Evolutionary conservation across 2,888 invertebrate species (phyloP), one percentile per base, ranked within the genome.

Genomic region (Meliscaeva auricollis): DNA sequence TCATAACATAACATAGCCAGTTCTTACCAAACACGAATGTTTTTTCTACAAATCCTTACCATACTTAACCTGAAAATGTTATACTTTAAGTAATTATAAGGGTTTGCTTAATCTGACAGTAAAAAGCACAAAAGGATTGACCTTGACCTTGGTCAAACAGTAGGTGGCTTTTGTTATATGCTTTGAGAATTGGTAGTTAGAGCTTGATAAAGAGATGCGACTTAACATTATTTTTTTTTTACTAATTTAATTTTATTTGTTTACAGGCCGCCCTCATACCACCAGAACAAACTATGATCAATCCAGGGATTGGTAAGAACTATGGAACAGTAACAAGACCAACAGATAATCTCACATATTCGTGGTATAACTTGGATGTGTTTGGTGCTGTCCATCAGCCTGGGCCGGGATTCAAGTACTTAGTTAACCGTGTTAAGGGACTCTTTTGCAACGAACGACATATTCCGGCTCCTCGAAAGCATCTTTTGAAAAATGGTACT

Each of bases 301-400:
- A 89, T 87, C 89, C 88, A 17, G 87, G 88, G 0, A 87, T 88
- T 17, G 82, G 81, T 32, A 91, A 91, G 85, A 91, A 89, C 87
- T 92, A 92, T 83, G 92, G 92, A 32, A 90, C 90, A 1, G 85
- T 92, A 2, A 87, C 72, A n/a, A 60, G 73, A 9, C 76, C 81
- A 2, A 73, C 89, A 0, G 91, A 91, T 52, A 91, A 93, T 72
- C 93, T 96, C 79, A 95, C 95, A 0, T 97, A 96, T 92, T 95
- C 96, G 4, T 97, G 97, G 97, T 94, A 94, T 60, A 95, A 96
- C 87, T 93, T 97, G 87, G 96, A 96, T 90, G 96, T 96, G 0
- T 96, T 95, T 89, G 94, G 95, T 9, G 94, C 94, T 11, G 94
- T 94, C 77, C 93, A 94, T 87, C 88, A 93, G 92, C 88, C 93